Conservation (phyloP, 1,140 invertebrate species). For the Vanessa tameamea region DNA sequence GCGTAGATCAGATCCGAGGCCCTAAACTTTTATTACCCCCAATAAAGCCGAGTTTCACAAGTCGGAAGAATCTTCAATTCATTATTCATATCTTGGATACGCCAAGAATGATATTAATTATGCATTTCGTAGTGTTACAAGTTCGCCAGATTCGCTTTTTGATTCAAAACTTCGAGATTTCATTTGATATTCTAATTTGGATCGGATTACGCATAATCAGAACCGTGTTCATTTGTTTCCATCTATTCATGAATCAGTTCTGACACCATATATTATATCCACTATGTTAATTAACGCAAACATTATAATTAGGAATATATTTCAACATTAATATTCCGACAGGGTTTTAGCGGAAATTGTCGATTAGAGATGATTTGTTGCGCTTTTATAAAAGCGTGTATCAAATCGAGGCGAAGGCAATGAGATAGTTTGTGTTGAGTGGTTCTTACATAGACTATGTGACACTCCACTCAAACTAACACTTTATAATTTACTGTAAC, state of each 20-base stretch:
- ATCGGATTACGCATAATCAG: slow-evolving; percentile 28
- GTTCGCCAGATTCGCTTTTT: slow-evolving; percentile 35
- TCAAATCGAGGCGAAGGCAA: too few species aligned
- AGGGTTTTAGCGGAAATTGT: too few species aligned
- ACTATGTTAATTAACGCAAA: not conserved
- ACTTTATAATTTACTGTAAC: too few species aligned
- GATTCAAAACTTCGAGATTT: slow-evolving; percentile 36
- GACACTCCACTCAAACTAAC: too few species aligned
- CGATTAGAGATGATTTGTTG: too few species aligned
- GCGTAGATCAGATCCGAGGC: slow-evolving; percentile 28
- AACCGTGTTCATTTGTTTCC: slow-evolving; percentile 15
- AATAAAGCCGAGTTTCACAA: slow-evolving; percentile 34
- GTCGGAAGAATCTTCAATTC: slow-evolving; percentile 33
- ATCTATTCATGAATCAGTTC: slow-evolving; percentile 15
- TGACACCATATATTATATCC: slow-evolving; percentile 7
- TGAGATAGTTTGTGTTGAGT: too few species aligned
- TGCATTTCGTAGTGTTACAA: slow-evolving; percentile 41
- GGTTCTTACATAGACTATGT: too few species aligned
- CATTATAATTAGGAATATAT: not conserved
- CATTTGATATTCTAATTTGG: slow-evolving; percentile 41
- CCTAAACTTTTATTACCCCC: slow-evolving; percentile 37
- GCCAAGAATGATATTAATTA: slow-evolving; percentile 38
- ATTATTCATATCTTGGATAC: slow-evolving; percentile 39
- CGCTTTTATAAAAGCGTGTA: too few species aligned
- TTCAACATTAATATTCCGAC: not conserved